phyloP scores from a whole-genome alignment of 2,797 vertebrate species.

The Sebastes glaucus region DNA sequence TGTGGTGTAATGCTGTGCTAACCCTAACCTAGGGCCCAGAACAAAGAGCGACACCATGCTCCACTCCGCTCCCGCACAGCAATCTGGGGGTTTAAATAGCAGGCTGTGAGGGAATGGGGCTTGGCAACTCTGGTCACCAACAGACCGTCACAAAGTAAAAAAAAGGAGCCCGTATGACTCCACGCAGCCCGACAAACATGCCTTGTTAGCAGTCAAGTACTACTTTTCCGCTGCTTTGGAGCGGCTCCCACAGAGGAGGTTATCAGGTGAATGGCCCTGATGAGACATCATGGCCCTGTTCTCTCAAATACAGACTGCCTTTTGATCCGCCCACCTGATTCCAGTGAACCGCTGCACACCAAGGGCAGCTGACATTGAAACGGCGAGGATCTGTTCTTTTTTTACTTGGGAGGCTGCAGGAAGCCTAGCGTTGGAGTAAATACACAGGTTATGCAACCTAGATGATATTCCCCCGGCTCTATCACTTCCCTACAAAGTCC shows the following conservation, averaged over 20 bases:
- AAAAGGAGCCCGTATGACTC: constrained; percentile 37
- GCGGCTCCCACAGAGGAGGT: constrained; percentile 49
- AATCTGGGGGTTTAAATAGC: constrained; percentile 79
- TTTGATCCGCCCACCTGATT: constrained; percentile 71
- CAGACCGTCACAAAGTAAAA: constrained; percentile 45
- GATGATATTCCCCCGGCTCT: constrained; percentile 54
- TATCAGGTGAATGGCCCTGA: constrained; percentile 69
- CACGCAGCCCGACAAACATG: constrained; percentile 35
- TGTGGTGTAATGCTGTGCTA: constrained; percentile 65
- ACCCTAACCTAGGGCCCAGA: constrained; percentile 62
- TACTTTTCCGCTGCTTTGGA: constrained; percentile 38
- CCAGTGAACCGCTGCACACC: constrained; percentile 44
- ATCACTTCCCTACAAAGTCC: constrained; percentile 50
- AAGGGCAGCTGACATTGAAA: constrained; percentile 62
- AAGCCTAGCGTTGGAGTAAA: constrained; percentile 46
- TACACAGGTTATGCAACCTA: constrained; percentile 63
- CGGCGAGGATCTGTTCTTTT: constrained; percentile 30
- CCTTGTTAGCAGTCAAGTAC: constrained; percentile 23
- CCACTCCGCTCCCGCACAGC: constrained; percentile 48
- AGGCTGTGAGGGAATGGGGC: constrained; percentile 65
- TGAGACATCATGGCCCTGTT: constrained; percentile 55
- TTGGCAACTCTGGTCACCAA: constrained; percentile 53
- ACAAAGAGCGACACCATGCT: constrained; percentile 68
- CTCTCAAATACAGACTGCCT: constrained; percentile 62
- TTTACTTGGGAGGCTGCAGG: constrained; percentile 32